Conservation (phyloP, 2,797 vertebrate genomes). For the Buceros bicornis region DNA sequence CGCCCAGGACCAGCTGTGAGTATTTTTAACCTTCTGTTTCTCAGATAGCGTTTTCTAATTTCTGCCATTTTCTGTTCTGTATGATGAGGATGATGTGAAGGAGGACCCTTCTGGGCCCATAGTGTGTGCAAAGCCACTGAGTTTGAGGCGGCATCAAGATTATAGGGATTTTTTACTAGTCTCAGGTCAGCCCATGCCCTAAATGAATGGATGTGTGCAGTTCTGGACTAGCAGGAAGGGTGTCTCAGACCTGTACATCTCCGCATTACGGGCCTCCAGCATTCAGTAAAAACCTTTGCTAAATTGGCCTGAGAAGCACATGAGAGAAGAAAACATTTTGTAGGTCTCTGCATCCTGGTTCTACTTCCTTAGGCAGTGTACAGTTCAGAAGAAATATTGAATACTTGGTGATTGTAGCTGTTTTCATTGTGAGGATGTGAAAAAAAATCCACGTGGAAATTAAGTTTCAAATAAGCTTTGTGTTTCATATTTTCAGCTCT, state of each 20-base stretch:
- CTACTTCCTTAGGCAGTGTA: background rate
- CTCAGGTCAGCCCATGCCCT: background rate
- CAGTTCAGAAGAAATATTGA: background rate
- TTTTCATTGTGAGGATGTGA: background rate
- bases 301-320: background rate
- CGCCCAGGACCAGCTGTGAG: slow-evolving; percentile 92
- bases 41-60: background rate
- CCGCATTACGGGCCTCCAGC: background rate
- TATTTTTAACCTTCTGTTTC: background rate
- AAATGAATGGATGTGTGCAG: background rate
- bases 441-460: background rate
- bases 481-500: background rate
- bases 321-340: background rate
- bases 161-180: background rate
- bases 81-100: background rate
- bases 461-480: background rate
- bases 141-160: background rate
- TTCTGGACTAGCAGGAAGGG: background rate
- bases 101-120: rapidly evolving
- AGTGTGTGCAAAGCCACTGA: background rate
- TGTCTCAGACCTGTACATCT: background rate
- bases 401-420: background rate
- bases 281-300: background rate
- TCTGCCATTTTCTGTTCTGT: background rate
- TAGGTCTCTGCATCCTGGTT: background rate